Evolutionary conservation across 2,797 vertebrate genomes (phyloP).

Genomic region (Anguilla megastoma): DNA sequence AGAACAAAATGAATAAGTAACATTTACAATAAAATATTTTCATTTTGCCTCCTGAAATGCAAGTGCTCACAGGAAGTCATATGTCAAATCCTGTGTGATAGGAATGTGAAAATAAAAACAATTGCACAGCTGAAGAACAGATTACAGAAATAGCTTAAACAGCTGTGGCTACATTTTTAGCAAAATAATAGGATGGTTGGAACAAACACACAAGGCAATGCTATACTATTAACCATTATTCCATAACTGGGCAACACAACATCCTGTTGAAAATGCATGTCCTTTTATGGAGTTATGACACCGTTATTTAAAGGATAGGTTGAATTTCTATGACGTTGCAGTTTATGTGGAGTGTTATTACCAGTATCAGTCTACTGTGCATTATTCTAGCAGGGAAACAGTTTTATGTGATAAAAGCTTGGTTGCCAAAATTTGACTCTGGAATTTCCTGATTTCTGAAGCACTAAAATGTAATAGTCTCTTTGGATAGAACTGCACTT

Average conservation of each 20-base stretch:
- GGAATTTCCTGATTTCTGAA: not conserved
- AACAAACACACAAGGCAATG: constrained; percentile 17
- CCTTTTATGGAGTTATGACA: not conserved
- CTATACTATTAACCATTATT: not conserved
- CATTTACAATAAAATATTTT: not conserved
- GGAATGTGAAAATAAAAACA: constrained; percentile 17
- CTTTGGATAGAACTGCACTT: not conserved
- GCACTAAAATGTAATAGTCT: not conserved
- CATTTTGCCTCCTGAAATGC: not conserved
- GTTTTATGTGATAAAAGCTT: not conserved
- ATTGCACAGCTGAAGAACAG: constrained; percentile 23
- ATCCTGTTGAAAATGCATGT: constrained; percentile 11
- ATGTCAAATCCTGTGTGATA: not conserved
- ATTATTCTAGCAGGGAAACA: not conserved
- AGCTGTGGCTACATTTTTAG: constrained; percentile 10
- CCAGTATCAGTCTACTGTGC: not conserved
- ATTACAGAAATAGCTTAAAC: constrained; percentile 24
- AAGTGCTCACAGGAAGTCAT: constrained; percentile 6
- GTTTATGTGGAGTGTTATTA: not conserved
- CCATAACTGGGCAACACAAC: not conserved
- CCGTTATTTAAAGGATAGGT: not conserved
- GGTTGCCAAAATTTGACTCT: not conserved
- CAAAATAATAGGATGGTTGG: not conserved
- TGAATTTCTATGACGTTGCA: not conserved
- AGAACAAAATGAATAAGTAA: not conserved